A percentile compares a stretch with the other conserved stretches of the same genome.
These are phyloP conservation scores for Temnothorax rugatulus DNA, from an alignment of 2,888 invertebrate species.

Conservation along the genomic window DNA sequence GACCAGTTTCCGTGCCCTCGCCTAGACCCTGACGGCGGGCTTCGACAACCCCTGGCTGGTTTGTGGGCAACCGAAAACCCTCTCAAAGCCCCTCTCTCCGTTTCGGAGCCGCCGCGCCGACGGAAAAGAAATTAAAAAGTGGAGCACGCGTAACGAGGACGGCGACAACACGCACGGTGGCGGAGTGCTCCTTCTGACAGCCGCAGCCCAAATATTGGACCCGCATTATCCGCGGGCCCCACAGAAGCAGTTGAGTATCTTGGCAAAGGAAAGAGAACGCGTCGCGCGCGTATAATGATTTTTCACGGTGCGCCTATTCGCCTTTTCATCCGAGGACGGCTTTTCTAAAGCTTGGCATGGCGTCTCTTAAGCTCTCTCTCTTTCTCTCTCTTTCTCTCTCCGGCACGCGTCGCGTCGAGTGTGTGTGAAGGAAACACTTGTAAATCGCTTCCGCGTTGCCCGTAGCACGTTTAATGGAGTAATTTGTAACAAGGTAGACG, in stretches of 20 bases:
- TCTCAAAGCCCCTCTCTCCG: constrained; percentile 46
- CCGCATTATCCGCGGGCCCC: constrained; percentile 62
- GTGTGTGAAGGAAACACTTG: constrained; percentile 42
- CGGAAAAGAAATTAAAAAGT: constrained; percentile 64
- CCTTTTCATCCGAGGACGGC: not conserved
- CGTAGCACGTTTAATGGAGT: constrained; percentile 43
- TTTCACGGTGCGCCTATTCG: constrained; percentile 40
- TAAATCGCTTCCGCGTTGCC: constrained; percentile 48
- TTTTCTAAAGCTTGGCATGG: constrained; percentile 39
- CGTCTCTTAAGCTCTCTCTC: constrained; percentile 17
- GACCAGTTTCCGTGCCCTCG: constrained; percentile 81
- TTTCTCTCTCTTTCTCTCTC: not conserved
- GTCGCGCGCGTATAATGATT: constrained; percentile 46
- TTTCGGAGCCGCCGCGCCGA: constrained; percentile 37
- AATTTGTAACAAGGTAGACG: constrained; percentile 46
- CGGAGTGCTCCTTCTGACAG: constrained; percentile 66
- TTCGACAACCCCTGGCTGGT: constrained; percentile 62
- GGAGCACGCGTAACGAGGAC: constrained; percentile 67
- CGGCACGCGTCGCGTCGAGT: constrained; percentile 40
- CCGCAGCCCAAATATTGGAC: constrained; percentile 72
- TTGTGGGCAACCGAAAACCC: constrained; percentile 47
- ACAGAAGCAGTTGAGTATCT: constrained; percentile 58
- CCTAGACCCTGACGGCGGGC: constrained; percentile 70
- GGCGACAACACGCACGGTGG: constrained; percentile 44
- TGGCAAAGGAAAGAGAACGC: constrained; percentile 3